Percentiles rank a stretch among this genome's conserved stretches.
Conservation (phyloP, 2,113 vertebrate species). For the Rhabdornis inornatus region DNA sequence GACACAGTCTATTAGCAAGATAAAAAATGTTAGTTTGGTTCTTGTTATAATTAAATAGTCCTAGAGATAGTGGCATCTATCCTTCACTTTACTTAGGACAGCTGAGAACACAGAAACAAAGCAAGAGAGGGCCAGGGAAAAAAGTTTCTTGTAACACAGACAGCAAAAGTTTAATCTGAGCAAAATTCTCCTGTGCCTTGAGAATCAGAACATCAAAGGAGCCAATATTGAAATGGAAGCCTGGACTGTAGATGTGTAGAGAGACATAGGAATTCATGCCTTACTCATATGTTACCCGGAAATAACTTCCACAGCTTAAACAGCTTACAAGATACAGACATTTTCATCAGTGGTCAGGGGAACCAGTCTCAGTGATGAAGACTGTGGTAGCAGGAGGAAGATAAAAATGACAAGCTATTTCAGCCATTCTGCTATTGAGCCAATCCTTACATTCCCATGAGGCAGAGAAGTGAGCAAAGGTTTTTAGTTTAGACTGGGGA, state of each 20-base stretch:
- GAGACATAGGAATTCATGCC: not conserved
- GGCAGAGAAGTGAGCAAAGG: not conserved
- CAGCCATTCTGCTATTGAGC: not conserved
- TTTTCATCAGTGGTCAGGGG: not conserved
- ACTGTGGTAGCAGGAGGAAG: not conserved
- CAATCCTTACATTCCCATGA: not conserved
- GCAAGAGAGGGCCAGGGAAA: not conserved
- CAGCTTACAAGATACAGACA: not conserved
- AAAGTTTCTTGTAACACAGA: not conserved
- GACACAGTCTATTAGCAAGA: not conserved
- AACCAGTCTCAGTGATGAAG: not conserved
- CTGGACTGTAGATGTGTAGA: not conserved
- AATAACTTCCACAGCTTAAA: not conserved
- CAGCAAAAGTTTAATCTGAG: not conserved
- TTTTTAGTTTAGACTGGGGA: not conserved
- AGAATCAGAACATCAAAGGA: not conserved
- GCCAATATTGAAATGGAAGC: not conserved
- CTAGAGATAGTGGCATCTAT: not conserved
- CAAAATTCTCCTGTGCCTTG: not conserved
- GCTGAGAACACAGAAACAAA: not conserved
- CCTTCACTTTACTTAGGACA: not conserved
- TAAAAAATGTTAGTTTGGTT: not conserved
- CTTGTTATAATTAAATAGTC: not conserved
- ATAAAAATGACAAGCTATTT: not conserved
- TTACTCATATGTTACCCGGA: not conserved